These are phyloP conservation scores for Hippocampus guttulatus DNA, from an alignment of 2,113 vertebrate genomes.

Conservation along the genomic window DNA sequence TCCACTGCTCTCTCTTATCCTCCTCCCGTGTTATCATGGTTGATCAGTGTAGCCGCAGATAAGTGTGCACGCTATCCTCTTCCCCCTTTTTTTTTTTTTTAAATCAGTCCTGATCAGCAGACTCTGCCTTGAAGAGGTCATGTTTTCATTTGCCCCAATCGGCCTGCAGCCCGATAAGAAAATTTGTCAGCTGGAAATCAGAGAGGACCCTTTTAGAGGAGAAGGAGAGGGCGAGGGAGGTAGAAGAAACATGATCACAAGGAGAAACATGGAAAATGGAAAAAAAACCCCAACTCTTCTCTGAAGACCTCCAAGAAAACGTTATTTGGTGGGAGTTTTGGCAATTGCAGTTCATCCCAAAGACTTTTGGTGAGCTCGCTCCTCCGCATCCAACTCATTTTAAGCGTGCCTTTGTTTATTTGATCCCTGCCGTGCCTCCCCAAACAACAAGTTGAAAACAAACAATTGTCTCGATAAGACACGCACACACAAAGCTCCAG, in stretches of 20 bases:
- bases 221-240: slow-evolving; percentile 28
- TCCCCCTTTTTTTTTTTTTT: slow-evolving; percentile 32
- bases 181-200: slow-evolving; percentile 80
- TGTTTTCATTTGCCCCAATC: slow-evolving; percentile 80
- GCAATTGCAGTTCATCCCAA: neutral
- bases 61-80: slow-evolving; percentile 67
- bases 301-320: neutral
- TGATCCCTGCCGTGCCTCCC: neutral
- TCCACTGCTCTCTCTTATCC: slow-evolving; percentile 77
- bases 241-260: slow-evolving; percentile 7
- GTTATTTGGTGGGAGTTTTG: neutral
- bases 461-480: too few relatives aligned
- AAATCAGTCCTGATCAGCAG: slow-evolving; percentile 67
- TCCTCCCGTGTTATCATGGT: slow-evolving; percentile 70
- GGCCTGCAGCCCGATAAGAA: slow-evolving; percentile 71
- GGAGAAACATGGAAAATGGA: slow-evolving; percentile 18
- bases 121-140: slow-evolving; percentile 65
- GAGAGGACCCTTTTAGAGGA: slow-evolving; percentile 65
- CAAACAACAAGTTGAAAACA: neutral
- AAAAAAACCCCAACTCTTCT: neutral
- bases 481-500: slow-evolving; percentile 20
- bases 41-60: slow-evolving; percentile 71
- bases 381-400: neutral
- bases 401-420: neutral
- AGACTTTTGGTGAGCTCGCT: neutral